Conservation (phyloP, 2,888 invertebrate genomes). For the Emmelina monodactyla region DNA sequence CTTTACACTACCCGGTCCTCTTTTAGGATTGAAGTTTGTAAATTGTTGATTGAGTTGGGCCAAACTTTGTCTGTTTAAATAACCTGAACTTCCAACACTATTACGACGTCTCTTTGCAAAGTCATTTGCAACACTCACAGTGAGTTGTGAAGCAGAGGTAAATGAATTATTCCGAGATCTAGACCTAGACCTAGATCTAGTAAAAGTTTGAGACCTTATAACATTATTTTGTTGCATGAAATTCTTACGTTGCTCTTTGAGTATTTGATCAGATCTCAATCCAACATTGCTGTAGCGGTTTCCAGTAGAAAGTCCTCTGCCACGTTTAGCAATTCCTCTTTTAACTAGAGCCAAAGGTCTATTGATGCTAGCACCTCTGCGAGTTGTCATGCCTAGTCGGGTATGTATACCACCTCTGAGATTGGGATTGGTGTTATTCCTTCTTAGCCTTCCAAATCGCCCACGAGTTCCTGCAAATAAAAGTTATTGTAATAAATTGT, state of each 20-base stretch:
- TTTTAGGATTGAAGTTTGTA: constrained; percentile 36
- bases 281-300: constrained; percentile 49
- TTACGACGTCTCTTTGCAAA: constrained; percentile 46
- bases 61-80: constrained; percentile 44
- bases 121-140: constrained; percentile 57
- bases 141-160: constrained; percentile 40
- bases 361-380: constrained; percentile 30
- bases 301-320: constrained; percentile 39
- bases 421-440: constrained; percentile 36
- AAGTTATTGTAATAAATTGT: background rate
- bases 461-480: constrained; percentile 32
- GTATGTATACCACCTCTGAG: constrained; percentile 35
- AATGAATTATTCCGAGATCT: constrained; percentile 50
- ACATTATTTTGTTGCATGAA: constrained; percentile 32
- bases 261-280: constrained; percentile 53
- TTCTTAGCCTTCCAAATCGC: constrained; percentile 32
- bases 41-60: constrained; percentile 44
- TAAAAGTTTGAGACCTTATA: constrained; percentile 54
- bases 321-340: constrained; percentile 51
- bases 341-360: constrained; percentile 46
- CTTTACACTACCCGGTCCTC: constrained; percentile 50
- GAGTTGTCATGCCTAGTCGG: constrained; percentile 41
- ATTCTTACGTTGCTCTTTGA: constrained; percentile 40
- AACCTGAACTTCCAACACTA: constrained; percentile 44
- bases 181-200: constrained; percentile 36